Conservation (phyloP, 2,113 vertebrate species). For the Puntigrus tetrazona region DNA sequence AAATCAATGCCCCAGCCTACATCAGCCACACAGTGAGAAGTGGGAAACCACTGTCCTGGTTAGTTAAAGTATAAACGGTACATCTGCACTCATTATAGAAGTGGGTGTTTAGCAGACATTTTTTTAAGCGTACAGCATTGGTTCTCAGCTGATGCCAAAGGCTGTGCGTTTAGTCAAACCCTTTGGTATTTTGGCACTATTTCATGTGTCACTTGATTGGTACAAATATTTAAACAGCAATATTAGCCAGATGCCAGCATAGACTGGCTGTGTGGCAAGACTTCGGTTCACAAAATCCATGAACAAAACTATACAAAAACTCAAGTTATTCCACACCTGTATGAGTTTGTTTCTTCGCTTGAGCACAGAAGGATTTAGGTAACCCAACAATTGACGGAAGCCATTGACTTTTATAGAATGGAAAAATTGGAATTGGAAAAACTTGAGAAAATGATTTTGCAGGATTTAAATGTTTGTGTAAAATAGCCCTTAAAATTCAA, state of each 20-base stretch:
- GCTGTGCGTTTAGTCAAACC: too few species aligned
- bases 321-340: too few species aligned
- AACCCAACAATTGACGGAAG: background rate
- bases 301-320: background rate
- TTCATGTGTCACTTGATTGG: background rate
- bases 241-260: background rate
- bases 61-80: background rate
- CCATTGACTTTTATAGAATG: background rate
- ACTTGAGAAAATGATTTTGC: too few species aligned
- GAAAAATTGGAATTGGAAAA: too few species aligned
- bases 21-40: background rate
- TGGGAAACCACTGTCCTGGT: constrained; percentile 9
- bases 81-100: background rate
- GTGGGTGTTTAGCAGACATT: background rate
- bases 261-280: background rate
- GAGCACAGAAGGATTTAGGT: background rate
- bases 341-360: background rate
- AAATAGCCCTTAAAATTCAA: background rate
- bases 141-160: background rate
- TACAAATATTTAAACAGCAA: background rate
- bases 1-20: background rate
- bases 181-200: background rate
- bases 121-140: background rate
- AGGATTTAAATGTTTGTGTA: too few species aligned
- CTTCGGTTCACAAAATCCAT: background rate